phyloP scores from a whole-genome alignment of 2,888 invertebrate genomes.

The Cephus runcator region DNA sequence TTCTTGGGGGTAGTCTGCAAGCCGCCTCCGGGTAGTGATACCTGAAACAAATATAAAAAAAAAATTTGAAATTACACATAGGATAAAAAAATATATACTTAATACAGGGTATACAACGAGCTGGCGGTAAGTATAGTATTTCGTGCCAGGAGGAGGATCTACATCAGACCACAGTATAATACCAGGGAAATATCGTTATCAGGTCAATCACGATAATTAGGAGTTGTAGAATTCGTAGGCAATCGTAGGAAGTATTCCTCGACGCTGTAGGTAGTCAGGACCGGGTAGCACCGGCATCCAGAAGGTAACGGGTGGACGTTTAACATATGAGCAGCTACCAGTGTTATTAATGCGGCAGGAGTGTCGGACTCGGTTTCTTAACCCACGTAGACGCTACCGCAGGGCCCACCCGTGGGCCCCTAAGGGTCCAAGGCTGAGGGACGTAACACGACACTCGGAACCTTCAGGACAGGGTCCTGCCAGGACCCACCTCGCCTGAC shows the following conservation, averaged over 20 bases:
- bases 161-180: too few species aligned
- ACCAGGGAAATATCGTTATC: not conserved
- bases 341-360: conserved; percentile 63
- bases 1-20: conserved; percentile 29
- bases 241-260: not conserved
- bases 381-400: conserved; percentile 40
- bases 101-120: too few species aligned
- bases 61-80: not conserved
- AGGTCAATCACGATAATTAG: not conserved
- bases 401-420: conserved; percentile 50
- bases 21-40: conserved; percentile 42
- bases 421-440: conserved; percentile 20
- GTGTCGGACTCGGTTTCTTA: conserved; percentile 57
- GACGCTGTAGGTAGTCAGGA: conserved; percentile 47
- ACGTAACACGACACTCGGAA: conserved; percentile 59
- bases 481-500: conserved; percentile 23
- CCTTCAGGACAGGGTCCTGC: conserved; percentile 19
- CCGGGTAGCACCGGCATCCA: conserved; percentile 32
- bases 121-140: too few species aligned
- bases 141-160: too few species aligned
- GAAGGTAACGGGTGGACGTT: conserved; percentile 59
- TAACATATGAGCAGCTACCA: conserved; percentile 65
- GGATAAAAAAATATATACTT: not conserved
- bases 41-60: conserved; percentile 40
- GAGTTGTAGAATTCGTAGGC: not conserved